A percentile compares a stretch with the other conserved stretches of the same genome.
These are phyloP conservation scores for Dromococcyx pavoninus DNA, from an alignment of 2,797 vertebrate genomes.

Conservation along the genomic window DNA sequence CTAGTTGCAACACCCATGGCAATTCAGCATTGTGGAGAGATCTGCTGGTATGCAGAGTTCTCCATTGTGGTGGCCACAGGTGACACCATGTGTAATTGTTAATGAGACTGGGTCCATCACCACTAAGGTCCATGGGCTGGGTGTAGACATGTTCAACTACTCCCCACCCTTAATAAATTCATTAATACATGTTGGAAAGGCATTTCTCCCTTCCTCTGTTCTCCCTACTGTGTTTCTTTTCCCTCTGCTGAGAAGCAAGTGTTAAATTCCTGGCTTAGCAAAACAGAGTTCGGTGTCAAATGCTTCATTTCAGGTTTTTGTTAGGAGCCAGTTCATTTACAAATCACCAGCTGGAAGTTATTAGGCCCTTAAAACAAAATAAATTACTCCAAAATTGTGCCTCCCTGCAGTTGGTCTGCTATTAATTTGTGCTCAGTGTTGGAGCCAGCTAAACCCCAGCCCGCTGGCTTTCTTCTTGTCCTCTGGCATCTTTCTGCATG, in stretches of 20 bases:
- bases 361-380: conserved; percentile 24
- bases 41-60: background rate
- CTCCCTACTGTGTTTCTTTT: background rate
- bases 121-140: background rate
- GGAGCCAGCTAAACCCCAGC: background rate
- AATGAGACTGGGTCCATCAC: too few relatives aligned
- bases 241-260: background rate
- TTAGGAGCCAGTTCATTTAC: background rate
- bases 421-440: background rate
- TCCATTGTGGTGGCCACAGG: accelerated
- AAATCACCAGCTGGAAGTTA: conserved; percentile 48
- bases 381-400: background rate
- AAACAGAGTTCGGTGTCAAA: background rate
- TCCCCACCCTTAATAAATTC: background rate
- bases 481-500: background rate
- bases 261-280: background rate
- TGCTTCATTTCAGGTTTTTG: background rate
- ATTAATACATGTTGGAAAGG: background rate
- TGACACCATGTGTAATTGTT: accelerated
- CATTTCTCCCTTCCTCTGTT: background rate
- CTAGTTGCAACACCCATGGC: background rate
- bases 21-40: background rate
- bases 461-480: background rate
- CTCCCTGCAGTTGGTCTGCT: background rate
- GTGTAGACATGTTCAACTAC: background rate